Conservation (phyloP, 37 sponge, comb jelly and placozoan species). For the Hexactinellida sp. region DNA sequence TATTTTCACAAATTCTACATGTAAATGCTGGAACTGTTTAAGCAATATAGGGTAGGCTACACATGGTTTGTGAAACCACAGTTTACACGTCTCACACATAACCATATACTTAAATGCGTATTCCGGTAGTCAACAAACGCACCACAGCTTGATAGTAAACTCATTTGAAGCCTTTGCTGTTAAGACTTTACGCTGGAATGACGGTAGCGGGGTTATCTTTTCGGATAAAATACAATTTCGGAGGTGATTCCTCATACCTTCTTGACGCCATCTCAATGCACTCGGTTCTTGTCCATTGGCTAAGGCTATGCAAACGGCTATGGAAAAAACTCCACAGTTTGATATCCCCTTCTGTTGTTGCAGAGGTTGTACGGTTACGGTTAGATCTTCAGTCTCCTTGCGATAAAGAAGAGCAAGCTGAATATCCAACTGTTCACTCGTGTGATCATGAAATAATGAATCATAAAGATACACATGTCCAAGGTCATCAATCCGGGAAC, state of each 20-base stretch:
- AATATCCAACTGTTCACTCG: neutral
- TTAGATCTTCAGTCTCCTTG: neutral
- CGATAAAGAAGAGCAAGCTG: neutral
- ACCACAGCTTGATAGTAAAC: neutral
- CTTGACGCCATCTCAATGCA: neutral
- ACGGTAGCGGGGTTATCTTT: neutral
- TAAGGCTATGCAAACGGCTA: neutral
- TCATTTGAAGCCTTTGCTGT: neutral
- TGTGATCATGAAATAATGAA: too few species aligned
- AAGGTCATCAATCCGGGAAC: too few species aligned
- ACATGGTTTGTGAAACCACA: neutral
- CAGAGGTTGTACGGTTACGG: neutral
- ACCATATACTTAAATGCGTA: neutral
- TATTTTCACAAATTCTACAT: too few species aligned
- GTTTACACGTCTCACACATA: neutral
- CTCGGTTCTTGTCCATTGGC: neutral
- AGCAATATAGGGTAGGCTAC: too few species aligned
- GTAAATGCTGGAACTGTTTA: too few species aligned
- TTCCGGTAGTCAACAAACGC: neutral
- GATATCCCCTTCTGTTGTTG: neutral
- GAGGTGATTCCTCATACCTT: neutral
- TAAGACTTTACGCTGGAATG: neutral
- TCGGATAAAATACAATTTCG: neutral
- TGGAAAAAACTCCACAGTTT: neutral
- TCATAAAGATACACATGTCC: too few species aligned